phyloP scores from a whole-genome alignment of 2,797 vertebrate genomes.

The Ataeniobius toweri region DNA sequence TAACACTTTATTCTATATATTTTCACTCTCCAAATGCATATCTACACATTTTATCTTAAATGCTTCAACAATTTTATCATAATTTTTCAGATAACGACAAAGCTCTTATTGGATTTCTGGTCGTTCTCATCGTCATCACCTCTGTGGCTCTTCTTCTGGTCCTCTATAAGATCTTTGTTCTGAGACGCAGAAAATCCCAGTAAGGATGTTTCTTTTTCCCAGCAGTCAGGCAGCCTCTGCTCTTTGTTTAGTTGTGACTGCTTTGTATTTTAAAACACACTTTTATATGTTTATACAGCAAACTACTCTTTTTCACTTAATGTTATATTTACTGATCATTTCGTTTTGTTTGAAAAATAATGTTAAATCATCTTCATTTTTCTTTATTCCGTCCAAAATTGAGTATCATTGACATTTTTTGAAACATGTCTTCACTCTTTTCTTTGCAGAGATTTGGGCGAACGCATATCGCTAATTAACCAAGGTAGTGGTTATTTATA shows the following conservation, averaged over 20 bases:
- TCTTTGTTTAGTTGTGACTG: not conserved
- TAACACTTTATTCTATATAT: not conserved
- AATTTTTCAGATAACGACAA: slow-evolving; percentile 83
- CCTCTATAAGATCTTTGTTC: slow-evolving; percentile 88
- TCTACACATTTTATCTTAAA: not conserved
- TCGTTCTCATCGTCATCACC: slow-evolving; percentile 87
- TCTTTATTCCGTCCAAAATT: not conserved
- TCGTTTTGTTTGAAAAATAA: not conserved
- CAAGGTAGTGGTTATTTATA: slow-evolving; percentile 55
- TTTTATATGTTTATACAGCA: not conserved
- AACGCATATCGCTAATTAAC: slow-evolving; percentile 61
- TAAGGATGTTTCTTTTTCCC: slow-evolving; percentile 59
- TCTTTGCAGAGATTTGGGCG: slow-evolving; percentile 50
- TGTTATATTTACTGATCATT: not conserved
- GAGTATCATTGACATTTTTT: not conserved
- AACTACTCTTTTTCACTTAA: not conserved
- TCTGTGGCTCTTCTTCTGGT: slow-evolving; percentile 86
- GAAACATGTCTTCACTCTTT: not conserved
- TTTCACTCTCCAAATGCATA: not conserved
- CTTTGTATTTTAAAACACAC: not conserved
- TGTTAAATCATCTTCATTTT: not conserved
- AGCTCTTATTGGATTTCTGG: slow-evolving; percentile 86
- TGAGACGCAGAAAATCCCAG: slow-evolving; percentile 81
- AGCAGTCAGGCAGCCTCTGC: fast-evolving
- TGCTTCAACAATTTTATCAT: not conserved